phyloP scores from a whole-genome alignment of 1,140 invertebrate species.

The Dendrolimus punctatus region DNA sequence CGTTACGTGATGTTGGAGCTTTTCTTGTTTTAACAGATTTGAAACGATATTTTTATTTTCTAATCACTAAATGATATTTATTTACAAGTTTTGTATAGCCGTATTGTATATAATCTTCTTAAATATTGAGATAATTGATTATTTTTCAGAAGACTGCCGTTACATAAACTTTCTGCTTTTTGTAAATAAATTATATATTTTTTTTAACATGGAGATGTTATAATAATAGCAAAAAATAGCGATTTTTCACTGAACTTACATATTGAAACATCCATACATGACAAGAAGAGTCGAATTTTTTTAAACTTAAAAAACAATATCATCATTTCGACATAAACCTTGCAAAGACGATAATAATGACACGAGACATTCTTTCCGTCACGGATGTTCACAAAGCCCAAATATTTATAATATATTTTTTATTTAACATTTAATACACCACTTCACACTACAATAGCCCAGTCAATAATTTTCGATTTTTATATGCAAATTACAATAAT shows the following conservation, averaged over 20 bases:
- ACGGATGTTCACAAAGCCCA: conserved; percentile 54
- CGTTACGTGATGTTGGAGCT: conserved; percentile 48
- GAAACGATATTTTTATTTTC: neutral
- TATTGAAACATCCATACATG: conserved; percentile 10
- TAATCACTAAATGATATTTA: conserved; percentile 37
- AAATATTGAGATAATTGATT: conserved; percentile 23
- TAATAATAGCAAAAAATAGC: conserved; percentile 47
- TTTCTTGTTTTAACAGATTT: conserved; percentile 30
- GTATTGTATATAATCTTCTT: conserved; percentile 38
- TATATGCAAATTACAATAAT: conserved; percentile 14
- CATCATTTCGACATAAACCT: conserved; percentile 25
- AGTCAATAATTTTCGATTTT: conserved; percentile 42
- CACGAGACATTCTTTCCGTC: conserved; percentile 61
- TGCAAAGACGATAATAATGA: conserved; percentile 24
- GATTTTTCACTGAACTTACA: conserved; percentile 53
- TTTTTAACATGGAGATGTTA: conserved; percentile 22
- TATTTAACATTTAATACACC: conserved; percentile 40
- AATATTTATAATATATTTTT: conserved; percentile 40
- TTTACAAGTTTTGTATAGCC: conserved; percentile 62
- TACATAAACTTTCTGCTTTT: conserved; percentile 36
- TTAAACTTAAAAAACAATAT: conserved; percentile 17
- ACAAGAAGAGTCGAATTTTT: conserved; percentile 25
- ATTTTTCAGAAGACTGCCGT: conserved; percentile 63
- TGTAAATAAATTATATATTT: conserved; percentile 40
- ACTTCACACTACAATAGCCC: conserved; percentile 57